A percentile compares a stretch with the other conserved stretches of the same genome.
These are phyloP conservation scores for Serranus cabrilla DNA, from an alignment of 2,797 vertebrate genomes.

Conservation along the genomic window DNA sequence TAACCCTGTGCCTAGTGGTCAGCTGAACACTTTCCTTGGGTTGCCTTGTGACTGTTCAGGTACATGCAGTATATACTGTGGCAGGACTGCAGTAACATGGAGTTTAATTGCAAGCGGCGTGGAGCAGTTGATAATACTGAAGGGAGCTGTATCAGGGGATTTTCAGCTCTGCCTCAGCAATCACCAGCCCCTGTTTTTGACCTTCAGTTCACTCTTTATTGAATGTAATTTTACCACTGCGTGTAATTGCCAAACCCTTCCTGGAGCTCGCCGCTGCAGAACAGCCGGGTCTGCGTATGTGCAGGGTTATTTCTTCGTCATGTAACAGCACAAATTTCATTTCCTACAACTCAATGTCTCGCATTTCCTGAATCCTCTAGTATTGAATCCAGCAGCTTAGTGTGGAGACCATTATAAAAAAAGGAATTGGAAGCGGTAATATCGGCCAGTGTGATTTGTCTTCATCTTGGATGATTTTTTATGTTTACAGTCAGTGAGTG, in stretches of 20 bases:
- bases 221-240: conserved; percentile 77
- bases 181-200: conserved; percentile 50
- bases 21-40: conserved; percentile 54
- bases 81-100: conserved; percentile 48
- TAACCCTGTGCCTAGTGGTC: conserved; percentile 70
- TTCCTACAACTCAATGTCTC: conserved; percentile 51
- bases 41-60: conserved; percentile 68
- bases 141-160: conserved; percentile 34
- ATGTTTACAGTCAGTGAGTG: conserved; percentile 59
- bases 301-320: conserved; percentile 47
- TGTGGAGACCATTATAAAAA: conserved; percentile 35
- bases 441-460: conserved; percentile 44
- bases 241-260: conserved; percentile 37
- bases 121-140: conserved; percentile 28
- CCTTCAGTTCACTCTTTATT: conserved; percentile 57
- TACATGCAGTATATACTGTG: conserved; percentile 52
- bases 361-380: conserved; percentile 46
- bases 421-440: conserved; percentile 48
- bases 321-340: conserved; percentile 50
- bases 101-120: conserved; percentile 32
- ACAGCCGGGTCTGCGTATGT: conserved; percentile 5
- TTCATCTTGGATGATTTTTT: conserved; percentile 44
- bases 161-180: conserved; percentile 52
- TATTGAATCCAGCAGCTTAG: conserved; percentile 34
- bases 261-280: conserved; percentile 30